Conservation (phyloP, 2,888 invertebrate species). For the Eupithecia exiguata region DNA sequence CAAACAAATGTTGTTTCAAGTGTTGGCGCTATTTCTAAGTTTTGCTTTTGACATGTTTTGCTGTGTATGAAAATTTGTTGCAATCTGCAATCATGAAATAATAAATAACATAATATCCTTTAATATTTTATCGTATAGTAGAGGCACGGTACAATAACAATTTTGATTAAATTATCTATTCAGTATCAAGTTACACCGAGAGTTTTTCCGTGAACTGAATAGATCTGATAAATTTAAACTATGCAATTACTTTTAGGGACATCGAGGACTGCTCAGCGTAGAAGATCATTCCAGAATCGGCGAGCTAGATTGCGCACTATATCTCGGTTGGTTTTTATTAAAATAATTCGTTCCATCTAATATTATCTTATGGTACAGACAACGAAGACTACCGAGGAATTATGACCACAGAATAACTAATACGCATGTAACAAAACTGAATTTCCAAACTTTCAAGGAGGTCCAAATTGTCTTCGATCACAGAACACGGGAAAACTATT, state of each 20-base stretch:
- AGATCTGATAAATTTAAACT: neutral
- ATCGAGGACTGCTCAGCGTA: conserved; percentile 20
- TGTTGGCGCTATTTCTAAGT: neutral
- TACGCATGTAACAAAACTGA: too few species aligned
- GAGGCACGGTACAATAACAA: neutral
- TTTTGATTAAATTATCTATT: neutral
- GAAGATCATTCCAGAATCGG: conserved; percentile 9
- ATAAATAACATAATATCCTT: neutral
- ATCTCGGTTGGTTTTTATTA: neutral
- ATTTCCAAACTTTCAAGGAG: too few species aligned
- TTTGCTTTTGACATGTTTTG: neutral
- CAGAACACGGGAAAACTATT: too few species aligned
- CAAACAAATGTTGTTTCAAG: neutral
- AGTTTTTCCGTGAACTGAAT: neutral
- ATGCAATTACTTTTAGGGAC: conserved; percentile 19
- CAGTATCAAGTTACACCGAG: neutral
- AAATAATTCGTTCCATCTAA: too few species aligned
- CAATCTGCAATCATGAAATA: neutral
- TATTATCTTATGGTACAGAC: too few species aligned
- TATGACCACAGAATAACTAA: too few species aligned
- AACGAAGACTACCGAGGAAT: too few species aligned
- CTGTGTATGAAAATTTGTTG: neutral
- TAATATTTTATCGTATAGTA: neutral
- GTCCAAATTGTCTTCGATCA: too few species aligned
- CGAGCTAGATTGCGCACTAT: neutral